Base-by-base conservation (phyloP, 2,888 invertebrate species). In the Iphiclides podalirius region DNA sequence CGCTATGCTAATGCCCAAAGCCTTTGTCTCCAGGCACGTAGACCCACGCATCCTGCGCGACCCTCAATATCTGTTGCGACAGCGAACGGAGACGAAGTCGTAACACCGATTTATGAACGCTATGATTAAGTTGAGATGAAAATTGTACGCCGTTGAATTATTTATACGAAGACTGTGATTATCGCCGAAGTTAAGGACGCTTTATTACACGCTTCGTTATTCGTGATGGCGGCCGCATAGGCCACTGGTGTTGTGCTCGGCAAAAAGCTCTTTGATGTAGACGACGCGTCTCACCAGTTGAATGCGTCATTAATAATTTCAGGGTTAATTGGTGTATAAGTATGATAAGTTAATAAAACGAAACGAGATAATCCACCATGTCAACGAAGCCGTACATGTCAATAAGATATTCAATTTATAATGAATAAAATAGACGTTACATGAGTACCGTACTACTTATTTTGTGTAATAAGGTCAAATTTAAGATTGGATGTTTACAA, bases 21-120 rank as follows among this genome's bases (percentile, higher is more conserved):
- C 66, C 78, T 79, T 79, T 81, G 81, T 81, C 76, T 79, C 76
- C 67, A 64, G 46, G 63, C 67, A 72, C 75, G 80, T 80, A 73
- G 81, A 79, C 79, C 75, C 66, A 44, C 50, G 66, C 78, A 78
- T 81, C 81, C 81, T 81, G 81, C 67, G 73, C 66, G 70, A 74
- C 66, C 68, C 73, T 72, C 74, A 75, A 75, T 75, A 64, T 59
- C 53, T 64, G 69, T 75, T 76, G 70, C 75, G 74, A 77, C 75
- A 74, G 66, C 62, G 43, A 43, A 42, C n/a, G n/a, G n/a, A 20
- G 35, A 35, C 64, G 34, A 44, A 63, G 61, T 54, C 59, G 66
- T 70, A 64, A 67, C 48, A 55, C 48, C 60, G 57, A 61, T 53
- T 53, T 52, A 46, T 38, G 46, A 39, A 16, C 33, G 52, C 40